These are phyloP conservation scores for Poeciliopsis turneri DNA, from an alignment of 2,797 vertebrate species.

Conservation along the genomic window DNA sequence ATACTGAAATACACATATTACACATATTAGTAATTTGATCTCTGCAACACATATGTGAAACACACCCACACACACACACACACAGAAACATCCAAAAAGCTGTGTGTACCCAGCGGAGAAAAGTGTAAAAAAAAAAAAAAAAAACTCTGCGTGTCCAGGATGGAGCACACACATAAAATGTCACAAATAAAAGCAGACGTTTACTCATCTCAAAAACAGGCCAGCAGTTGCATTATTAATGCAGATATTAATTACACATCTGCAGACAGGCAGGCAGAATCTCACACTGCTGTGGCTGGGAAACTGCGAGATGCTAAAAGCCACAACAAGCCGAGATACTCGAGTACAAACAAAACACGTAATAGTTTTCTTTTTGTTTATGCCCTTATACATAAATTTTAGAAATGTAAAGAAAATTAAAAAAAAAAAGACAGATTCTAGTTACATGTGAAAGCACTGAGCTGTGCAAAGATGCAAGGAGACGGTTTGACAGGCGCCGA, in stretches of 20 bases:
- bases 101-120: background rate
- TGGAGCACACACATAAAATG: background rate
- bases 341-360: background rate
- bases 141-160: background rate
- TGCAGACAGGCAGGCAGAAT: background rate
- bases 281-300: background rate
- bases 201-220: background rate
- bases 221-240: background rate
- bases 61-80: too few species aligned
- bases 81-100: background rate
- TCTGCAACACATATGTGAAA: background rate
- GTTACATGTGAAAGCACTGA: background rate
- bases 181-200: background rate
- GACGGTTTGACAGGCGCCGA: slow-evolving; percentile 43
- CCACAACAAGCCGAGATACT: background rate
- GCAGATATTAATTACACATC: background rate
- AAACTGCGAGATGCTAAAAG: background rate
- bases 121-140: too few species aligned
- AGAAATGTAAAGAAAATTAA: slow-evolving; percentile 3
- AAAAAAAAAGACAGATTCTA: background rate
- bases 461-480: slow-evolving; percentile 12
- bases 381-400: background rate
- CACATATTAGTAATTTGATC: slow-evolving; percentile 2
- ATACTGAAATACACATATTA: background rate
- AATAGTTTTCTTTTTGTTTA: background rate